Evolutionary conservation across 2,888 invertebrate species (phyloP).

Genomic region (Elysia crispata): DNA sequence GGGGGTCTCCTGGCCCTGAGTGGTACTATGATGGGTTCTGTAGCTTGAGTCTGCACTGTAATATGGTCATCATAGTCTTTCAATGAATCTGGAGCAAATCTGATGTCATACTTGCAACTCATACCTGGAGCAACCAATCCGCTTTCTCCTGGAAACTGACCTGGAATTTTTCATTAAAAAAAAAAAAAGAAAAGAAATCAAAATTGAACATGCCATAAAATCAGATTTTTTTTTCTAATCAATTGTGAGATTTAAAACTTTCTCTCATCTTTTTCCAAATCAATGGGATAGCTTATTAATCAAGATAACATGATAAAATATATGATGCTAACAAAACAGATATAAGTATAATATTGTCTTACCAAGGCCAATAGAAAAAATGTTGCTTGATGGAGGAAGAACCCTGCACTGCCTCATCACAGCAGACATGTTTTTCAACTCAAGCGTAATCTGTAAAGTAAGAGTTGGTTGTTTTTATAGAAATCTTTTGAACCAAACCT

Average conservation of each 20-base stretch:
- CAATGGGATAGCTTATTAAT: too few relatives aligned
- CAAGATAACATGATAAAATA: too few relatives aligned
- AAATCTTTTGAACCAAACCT: too few relatives aligned
- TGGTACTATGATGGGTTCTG: conserved; percentile 66
- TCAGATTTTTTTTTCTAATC: too few relatives aligned
- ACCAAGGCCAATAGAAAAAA: conserved; percentile 76
- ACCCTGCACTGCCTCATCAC: conserved; percentile 74
- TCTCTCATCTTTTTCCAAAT: too few relatives aligned
- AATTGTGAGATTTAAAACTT: too few relatives aligned
- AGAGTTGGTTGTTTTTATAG: too few relatives aligned
- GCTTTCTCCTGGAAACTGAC: conserved; percentile 77
- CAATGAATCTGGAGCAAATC: conserved; percentile 76
- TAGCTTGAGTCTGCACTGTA: conserved; percentile 73
- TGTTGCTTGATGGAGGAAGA: conserved; percentile 73
- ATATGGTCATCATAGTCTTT: conserved; percentile 75
- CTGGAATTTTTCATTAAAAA: conserved; percentile 59
- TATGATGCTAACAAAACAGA: too few relatives aligned
- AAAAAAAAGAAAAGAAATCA: not conserved
- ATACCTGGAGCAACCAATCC: conserved; percentile 77
- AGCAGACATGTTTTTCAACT: conserved; percentile 75
- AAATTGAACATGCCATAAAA: too few relatives aligned
- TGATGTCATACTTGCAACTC: conserved; percentile 75
- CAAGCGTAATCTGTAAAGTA: conserved; percentile 68
- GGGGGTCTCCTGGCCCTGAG: conserved; percentile 71
- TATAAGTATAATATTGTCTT: conserved; percentile 40